Evolutionary conservation across 1,140 invertebrate genomes (phyloP).

Genomic region (Calycopis cecrops): DNA sequence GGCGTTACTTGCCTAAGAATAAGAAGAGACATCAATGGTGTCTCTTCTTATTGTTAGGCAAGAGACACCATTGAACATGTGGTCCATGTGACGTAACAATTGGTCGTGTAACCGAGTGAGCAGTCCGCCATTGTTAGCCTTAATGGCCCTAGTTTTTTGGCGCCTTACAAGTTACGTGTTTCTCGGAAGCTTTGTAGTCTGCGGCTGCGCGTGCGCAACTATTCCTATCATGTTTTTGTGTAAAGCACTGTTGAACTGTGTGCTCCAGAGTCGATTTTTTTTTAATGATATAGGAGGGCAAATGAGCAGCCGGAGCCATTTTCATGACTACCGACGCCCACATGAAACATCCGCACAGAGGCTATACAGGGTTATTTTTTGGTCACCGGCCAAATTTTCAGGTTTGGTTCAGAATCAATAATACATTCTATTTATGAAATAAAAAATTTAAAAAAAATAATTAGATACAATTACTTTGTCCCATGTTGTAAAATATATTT

Average conservation of each 20-base stretch:
- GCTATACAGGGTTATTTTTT: too few species aligned
- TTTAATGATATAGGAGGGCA: neutral
- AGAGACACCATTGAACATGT: neutral
- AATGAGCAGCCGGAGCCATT: too few species aligned
- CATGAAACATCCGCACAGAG: too few species aligned
- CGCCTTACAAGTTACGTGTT: neutral
- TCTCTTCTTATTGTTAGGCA: too few species aligned
- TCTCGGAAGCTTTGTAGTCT: slow-evolving; percentile 6
- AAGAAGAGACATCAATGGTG: neutral
- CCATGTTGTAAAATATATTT: too few species aligned
- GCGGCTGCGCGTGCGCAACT: neutral
- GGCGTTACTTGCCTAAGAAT: neutral
- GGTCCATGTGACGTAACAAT: neutral
- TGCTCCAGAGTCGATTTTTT: neutral
- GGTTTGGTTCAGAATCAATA: too few species aligned
- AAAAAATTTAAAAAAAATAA: too few species aligned
- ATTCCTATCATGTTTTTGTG: neutral
- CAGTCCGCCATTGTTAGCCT: neutral
- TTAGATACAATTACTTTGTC: too few species aligned
- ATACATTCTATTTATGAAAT: too few species aligned
- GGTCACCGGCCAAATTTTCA: too few species aligned
- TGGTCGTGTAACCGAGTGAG: neutral
- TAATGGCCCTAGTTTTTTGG: neutral
- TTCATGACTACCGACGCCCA: too few species aligned
- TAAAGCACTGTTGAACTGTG: neutral